These are phyloP conservation scores for Vipera latastei DNA, from an alignment of 2,797 vertebrate genomes.

Conservation along the genomic window DNA sequence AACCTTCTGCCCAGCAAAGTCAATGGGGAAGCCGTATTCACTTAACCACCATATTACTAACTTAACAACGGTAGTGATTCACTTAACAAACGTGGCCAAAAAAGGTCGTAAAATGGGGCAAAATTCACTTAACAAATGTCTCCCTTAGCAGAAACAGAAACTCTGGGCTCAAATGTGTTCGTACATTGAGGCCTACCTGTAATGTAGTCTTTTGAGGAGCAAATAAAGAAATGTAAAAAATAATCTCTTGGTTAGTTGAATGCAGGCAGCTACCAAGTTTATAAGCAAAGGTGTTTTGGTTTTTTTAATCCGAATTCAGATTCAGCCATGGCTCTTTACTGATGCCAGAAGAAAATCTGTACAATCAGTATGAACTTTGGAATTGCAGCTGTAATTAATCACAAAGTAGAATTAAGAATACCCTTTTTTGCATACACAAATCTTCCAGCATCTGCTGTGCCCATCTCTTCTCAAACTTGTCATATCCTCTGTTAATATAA, in stretches of 20 bases:
- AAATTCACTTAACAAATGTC: too few species aligned
- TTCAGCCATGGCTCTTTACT: constrained; percentile 47
- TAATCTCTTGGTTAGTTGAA: constrained; percentile 48
- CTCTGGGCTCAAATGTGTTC: too few species aligned
- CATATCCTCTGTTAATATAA: background rate
- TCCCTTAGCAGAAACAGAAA: too few species aligned
- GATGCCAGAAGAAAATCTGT: background rate
- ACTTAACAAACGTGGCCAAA: too few species aligned
- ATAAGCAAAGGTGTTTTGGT: constrained; percentile 37
- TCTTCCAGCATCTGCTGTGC: background rate
- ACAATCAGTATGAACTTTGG: constrained; percentile 26
- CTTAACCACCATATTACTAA: too few species aligned
- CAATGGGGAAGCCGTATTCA: too few species aligned
- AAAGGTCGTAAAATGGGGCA: too few species aligned
- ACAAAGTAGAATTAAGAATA: constrained; percentile 40
- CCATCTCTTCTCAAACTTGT: background rate
- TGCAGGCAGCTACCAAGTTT: constrained; percentile 49
- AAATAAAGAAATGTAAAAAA: constrained; percentile 42
- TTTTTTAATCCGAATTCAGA: constrained; percentile 52
- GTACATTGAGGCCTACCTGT: too few species aligned
- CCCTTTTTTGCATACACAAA: background rate
- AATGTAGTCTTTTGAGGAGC: constrained; percentile 31
- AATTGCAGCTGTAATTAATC: constrained; percentile 37
- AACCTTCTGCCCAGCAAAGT: too few species aligned
- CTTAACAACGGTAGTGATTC: too few species aligned